Base-by-base conservation (phyloP, 2,888 invertebrate species). In the Ellobium chinense region DNA sequence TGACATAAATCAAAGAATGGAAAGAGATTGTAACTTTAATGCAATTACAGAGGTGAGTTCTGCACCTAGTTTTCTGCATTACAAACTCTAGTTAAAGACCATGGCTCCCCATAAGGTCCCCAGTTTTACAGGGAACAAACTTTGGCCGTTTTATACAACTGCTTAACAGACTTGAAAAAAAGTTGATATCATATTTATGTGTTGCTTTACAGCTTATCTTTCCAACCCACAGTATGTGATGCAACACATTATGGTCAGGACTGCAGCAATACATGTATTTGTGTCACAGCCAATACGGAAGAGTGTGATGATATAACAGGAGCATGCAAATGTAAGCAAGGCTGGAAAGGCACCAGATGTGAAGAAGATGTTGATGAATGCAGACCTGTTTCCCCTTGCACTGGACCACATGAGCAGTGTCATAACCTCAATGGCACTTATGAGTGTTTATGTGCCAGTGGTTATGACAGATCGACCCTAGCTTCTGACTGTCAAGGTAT, bases 241-340 rank as follows among this genome's bases (percentile, higher is more conserved):
- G 21, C 56, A 14, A 70, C 78, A 12, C 34, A 36, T 14, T 80
- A 24, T 66, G 84, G 84, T 3, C 18, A 63, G 2, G 54, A 56
- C 24, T 82, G 82, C 63, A 4, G 18, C 4, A 2, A 3, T 0
- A 66, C 12, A 1, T 82, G 82, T 72, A 34, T 24, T 5, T 84
- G 82, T 65, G 37, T 56, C 29, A 24, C 37, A 3, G 36, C 60
- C 63, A 70, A 82, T 58, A 75, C 81, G 24, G 27, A 37, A 5
- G 58, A 37, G 14, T 84, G 84, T 36, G 66, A 82, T 68, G 78
- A 68, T 56, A 31, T 56, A 2, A 54, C 58, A 14, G 84, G 84
- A 12, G 31, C 21, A 7, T 85, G 85, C 69, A 62, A 36, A 4
- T 85, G 85, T 75, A 75, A 68, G 2, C 1, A 9, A 9, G 82